These are phyloP conservation scores for Carassius gibelio DNA, from an alignment of 2,113 vertebrate species.

Conservation along the genomic window DNA sequence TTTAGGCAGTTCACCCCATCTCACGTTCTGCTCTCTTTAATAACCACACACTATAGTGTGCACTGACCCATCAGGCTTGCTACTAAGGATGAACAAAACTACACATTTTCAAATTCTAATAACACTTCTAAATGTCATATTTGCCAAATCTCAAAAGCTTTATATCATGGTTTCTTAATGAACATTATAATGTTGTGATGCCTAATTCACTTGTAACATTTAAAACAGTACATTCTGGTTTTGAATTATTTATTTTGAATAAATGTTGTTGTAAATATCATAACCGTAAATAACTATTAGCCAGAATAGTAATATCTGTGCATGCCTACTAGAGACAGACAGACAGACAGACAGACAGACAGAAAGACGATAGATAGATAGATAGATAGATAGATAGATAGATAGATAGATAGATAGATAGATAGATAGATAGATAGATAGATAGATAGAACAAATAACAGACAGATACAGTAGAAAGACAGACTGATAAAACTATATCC, in stretches of 20 bases:
- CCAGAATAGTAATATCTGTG: neutral
- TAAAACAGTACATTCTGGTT: neutral
- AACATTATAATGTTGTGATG: neutral
- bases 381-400: too few species aligned
- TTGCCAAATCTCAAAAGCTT: neutral
- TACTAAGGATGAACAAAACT: neutral
- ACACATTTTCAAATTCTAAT: neutral
- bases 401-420: too few species aligned
- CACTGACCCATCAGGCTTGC: slow-evolving; percentile 13
- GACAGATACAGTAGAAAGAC: too few species aligned
- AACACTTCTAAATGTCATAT: neutral
- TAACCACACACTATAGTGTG: neutral
- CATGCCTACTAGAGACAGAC: neutral
- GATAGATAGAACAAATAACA: too few species aligned
- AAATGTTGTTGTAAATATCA: too few species aligned
- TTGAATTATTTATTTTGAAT: neutral
- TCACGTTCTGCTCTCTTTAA: slow-evolving; percentile 16
- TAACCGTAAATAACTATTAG: neutral
- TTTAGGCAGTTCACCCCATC: slow-evolving; percentile 20
- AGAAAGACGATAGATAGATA: too few species aligned
- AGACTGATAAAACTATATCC: too few species aligned
- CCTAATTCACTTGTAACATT: neutral
- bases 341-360: too few species aligned
- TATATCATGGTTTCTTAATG: neutral
- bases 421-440: too few species aligned